Evolutionary conservation across 2,888 invertebrate species (phyloP), one percentile per base, ranked within the genome.

Genomic region (Acronicta leporina): DNA sequence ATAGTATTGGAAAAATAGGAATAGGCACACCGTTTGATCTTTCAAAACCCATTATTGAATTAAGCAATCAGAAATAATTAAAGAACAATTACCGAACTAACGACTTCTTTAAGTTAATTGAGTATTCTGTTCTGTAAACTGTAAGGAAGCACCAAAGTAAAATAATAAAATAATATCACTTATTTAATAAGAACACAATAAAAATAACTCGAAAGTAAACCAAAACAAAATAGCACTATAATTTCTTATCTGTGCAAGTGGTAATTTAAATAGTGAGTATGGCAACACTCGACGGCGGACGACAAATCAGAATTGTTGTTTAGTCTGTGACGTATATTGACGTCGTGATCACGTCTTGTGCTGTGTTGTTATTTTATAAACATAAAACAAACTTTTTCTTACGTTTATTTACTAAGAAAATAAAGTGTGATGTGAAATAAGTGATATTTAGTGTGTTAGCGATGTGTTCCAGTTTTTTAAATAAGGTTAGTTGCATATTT

Each of bases 281-380:
- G 51, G 9, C 64, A 43, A 43, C 70, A 69, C 48, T 2, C 14
- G 25, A 8, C 9, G 4, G 20, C 4, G 20, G 20, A 20, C 2
- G 4, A 15, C 20, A 40, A 16, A 20, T 20, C 44, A n/a, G 16
- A 44, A 47, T 50, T n/a, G n/a, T 52, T 50, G 44, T 51, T 38
- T 48, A 68, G 68, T 69, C 51, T 69, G 54, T 68, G 68, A 64
- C 64, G 67, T 49, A 33, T 2, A 7, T 9, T 52, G 33, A 49
- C 70, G 64, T 69, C 46, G 68, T 0, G 5, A 14, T 9, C 27
- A 8, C n/a, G n/a, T n/a, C 15, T 45, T 20, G 20, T 20, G 13
- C 10, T 45, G n/a, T 4, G 41, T 57, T 0, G 25, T 8, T 16
- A 1, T 6, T n/a, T 2, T 1, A 20, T 10, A 16, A 63, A 33